Evolutionary conservation across 1,140 invertebrate species (phyloP), one percentile per base, ranked within the genome.

Genomic region (Venustaconcha ellipsiformis): DNA sequence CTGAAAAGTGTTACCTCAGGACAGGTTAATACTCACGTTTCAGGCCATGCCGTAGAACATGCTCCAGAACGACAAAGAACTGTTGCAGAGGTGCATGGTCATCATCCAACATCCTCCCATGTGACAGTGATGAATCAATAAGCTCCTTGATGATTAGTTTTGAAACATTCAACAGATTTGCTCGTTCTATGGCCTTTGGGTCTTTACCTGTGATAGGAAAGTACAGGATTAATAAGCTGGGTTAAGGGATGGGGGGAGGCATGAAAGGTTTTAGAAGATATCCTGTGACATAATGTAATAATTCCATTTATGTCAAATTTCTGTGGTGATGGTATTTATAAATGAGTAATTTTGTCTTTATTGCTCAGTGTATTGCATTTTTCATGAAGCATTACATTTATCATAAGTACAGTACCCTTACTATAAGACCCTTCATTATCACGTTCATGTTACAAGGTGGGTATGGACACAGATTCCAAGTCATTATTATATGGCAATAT

Each of bases 111-210:
- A 97, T 89, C 0, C 89, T 85, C 1, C 89, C 88, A 73, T 90
- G 88, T 58, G 86, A 95, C 59, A 99, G 90, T 0, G 96, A 98
- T 78, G 97, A 97, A 91, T 99, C 97, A 82, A 99, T 96, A 77
- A 99, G 91, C 89, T 99, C 97, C 92, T 99, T 99, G 26, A 99
- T 96, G 57, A 99, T 97, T 84, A 99, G 91, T 91, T 99, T 99
- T 75, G 96, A 97, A 82, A 99, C 97, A 89, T 98, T 98, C 68
- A 99, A 94, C 84, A 99, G 92, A 91, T 99, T 99, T 83, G 95
- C 96, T 80, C 97, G 92, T 89, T 99, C 97, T 85, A 99, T 97
- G 72, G 95, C 93, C 57, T 96, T 95, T 23, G 97, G 86, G 64
- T 90, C 88, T 80, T 82, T 74, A 74, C 85, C 90, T 90, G 82